Conservation (phyloP, 35 echinoderm and acorn worm genomes). For the Stichopus chloronotus region DNA sequence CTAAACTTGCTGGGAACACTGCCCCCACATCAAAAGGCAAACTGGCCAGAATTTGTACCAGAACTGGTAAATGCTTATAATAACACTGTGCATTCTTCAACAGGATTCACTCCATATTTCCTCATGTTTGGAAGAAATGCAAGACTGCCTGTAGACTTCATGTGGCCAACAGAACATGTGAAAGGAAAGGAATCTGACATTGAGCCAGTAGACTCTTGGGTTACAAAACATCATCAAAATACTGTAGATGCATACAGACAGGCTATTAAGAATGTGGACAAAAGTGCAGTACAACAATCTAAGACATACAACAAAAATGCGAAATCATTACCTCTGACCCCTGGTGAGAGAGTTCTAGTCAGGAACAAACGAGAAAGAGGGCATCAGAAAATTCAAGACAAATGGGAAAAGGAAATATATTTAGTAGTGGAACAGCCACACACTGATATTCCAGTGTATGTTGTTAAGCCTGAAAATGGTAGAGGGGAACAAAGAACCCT, state of each 20-base stretch:
- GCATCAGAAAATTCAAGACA: conserved; percentile 60
- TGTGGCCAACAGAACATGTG: background rate
- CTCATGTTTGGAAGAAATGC: conserved; percentile 69
- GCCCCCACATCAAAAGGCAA: conserved; percentile 41
- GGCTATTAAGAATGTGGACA: conserved; percentile 3
- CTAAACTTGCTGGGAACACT: conserved; percentile 56
- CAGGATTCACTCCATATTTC: conserved; percentile 63
- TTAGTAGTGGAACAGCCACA: conserved; percentile 5
- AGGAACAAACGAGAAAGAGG: conserved; percentile 55
- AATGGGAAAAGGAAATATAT: conserved; percentile 58
- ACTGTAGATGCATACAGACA: conserved; percentile 6
- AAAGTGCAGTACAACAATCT: background rate
- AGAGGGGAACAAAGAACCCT: conserved; percentile 36
- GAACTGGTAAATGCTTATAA: conserved; percentile 61
- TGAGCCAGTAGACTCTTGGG: background rate
- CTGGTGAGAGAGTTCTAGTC: conserved; percentile 65
- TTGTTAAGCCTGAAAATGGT: conserved; percentile 54
- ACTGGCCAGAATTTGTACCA: conserved; percentile 56
- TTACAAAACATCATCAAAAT: conserved; percentile 25
- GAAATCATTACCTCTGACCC: conserved; percentile 12
- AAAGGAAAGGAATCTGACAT: background rate
- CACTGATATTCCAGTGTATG: conserved; percentile 66
- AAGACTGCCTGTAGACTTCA: conserved; percentile 55
- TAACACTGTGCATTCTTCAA: conserved; percentile 51
- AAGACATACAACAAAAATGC: background rate